Evolutionary conservation across 2,888 invertebrate genomes (phyloP).

Genomic region (Xanthia icteritia): DNA sequence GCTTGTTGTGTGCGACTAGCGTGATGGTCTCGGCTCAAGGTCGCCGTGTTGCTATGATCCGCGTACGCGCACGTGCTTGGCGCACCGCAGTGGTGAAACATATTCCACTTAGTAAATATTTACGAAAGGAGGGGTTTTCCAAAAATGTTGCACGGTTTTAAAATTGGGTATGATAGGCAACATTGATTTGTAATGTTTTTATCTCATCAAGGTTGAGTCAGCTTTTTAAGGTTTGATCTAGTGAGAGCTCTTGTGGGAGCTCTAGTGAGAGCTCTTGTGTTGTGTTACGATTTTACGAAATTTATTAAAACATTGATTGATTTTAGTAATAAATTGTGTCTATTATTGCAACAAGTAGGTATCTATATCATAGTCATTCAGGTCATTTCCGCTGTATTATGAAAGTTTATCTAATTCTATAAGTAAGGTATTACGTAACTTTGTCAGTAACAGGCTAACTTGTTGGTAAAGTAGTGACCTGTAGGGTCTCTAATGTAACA

Average conservation of each 20-base stretch:
- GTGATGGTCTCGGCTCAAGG: constrained; percentile 38
- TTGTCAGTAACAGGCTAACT: background rate
- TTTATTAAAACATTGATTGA: constrained; percentile 15
- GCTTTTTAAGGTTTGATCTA: background rate
- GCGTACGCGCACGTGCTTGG: constrained; percentile 43
- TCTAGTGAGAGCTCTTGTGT: background rate
- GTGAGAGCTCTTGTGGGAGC: background rate
- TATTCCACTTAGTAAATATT: constrained; percentile 27
- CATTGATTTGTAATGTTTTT: constrained; percentile 29
- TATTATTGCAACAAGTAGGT: constrained; percentile 4
- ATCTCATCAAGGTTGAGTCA: constrained; percentile 8
- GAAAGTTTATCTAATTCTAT: constrained; percentile 6
- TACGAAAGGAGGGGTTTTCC: constrained; percentile 56
- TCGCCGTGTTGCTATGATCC: constrained; percentile 17
- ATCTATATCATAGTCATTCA: constrained; percentile 9
- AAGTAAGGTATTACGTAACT: constrained; percentile 5
- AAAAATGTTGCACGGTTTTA: constrained; percentile 21
- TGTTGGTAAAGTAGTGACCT: background rate
- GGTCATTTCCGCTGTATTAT: constrained; percentile 7
- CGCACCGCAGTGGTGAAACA: constrained; percentile 44
- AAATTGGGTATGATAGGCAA: background rate
- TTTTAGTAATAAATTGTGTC: constrained; percentile 2
- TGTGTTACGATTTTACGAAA: background rate
- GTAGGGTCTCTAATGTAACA: constrained; percentile 19
- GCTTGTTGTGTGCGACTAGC: constrained; percentile 13